These are phyloP conservation scores for Lophotis ruficrista DNA, from an alignment of 2,113 vertebrate genomes.

Conservation along the genomic window DNA sequence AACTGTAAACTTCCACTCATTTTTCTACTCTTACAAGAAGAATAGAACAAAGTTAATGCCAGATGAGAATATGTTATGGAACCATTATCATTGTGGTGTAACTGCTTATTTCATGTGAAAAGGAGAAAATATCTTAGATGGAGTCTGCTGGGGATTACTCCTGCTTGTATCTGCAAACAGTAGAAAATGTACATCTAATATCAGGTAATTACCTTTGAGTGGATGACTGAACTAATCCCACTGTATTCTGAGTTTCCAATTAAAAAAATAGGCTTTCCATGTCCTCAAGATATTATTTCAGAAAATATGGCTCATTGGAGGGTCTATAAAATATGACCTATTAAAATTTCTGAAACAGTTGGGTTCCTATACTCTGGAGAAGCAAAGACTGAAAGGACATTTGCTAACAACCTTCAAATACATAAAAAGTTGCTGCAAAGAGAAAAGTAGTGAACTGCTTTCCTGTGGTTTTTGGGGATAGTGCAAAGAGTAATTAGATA, in stretches of 20 bases:
- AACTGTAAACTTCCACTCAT: background rate
- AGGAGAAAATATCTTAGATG: background rate
- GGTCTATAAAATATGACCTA: conserved; percentile 36
- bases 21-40: background rate
- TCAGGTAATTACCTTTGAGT: conserved; percentile 50
- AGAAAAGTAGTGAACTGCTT: background rate
- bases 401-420: conserved; percentile 25
- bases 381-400: background rate
- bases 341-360: background rate
- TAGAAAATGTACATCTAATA: conserved; percentile 37
- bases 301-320: background rate
- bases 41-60: background rate
- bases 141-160: background rate
- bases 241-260: conserved; percentile 45
- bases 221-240: conserved; percentile 43
- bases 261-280: conserved; percentile 29
- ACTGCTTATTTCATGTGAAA: background rate
- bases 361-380: background rate
- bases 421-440: background rate
- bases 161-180: background rate
- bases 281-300: conserved; percentile 40
- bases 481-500: background rate
- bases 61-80: background rate
- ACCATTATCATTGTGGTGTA: background rate
- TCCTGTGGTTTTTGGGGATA: background rate